These are phyloP conservation scores for Rhimphoctona megacephalus DNA, from an alignment of 2,888 invertebrate species.

Conservation along the genomic window DNA sequence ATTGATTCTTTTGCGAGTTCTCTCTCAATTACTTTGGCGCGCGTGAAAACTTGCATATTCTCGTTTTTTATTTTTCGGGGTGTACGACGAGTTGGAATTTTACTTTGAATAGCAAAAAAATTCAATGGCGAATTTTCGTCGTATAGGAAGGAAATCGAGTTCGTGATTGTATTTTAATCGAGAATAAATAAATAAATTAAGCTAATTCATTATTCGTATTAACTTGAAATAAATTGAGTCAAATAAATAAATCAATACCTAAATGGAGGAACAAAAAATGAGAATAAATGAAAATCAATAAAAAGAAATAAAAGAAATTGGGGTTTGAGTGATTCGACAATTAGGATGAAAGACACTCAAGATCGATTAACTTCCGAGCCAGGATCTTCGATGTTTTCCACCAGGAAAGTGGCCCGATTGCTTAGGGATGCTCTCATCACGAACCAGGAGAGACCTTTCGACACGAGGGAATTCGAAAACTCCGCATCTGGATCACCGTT, in stretches of 20 bases:
- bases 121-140: background rate
- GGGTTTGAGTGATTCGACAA: conserved; percentile 1
- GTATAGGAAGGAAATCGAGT: background rate
- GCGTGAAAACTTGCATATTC: conserved; percentile 16
- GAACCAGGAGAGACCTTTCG: conserved; percentile 35
- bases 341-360: conserved; percentile 29
- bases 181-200: background rate
- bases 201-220: background rate
- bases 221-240: background rate
- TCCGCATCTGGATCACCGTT: conserved; percentile 31
- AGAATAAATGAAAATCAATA: background rate
- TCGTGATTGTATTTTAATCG: background rate
- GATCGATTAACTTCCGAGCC: conserved; percentile 56
- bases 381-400: conserved; percentile 23
- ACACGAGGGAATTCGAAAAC: conserved; percentile 60
- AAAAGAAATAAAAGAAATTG: background rate
- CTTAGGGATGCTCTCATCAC: conserved; percentile 47
- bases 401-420: conserved; percentile 53
- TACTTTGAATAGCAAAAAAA: conserved; percentile 2
- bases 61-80: background rate
- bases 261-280: background rate
- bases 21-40: conserved; percentile 28
- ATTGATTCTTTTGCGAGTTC: conserved; percentile 8
- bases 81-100: conserved; percentile 3
- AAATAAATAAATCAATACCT: background rate